These are phyloP conservation scores for Holothuria scabra DNA, from an alignment of 53 echinoderm and acorn worm genomes.

Conservation along the genomic window DNA sequence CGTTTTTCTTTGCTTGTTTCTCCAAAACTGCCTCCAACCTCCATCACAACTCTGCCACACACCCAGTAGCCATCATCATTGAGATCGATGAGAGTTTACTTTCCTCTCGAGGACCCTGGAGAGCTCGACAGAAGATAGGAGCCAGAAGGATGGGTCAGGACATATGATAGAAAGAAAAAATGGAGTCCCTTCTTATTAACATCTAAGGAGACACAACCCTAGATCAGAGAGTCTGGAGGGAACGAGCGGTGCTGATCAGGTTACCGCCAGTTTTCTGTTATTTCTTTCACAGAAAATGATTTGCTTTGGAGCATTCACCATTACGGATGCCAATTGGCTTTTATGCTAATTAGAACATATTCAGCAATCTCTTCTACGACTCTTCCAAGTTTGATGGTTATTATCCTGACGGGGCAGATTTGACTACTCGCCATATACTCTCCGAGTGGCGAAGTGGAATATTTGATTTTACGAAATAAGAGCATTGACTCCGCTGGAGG, in stretches of 20 bases:
- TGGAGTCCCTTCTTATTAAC: neutral
- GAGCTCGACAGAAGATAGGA: neutral
- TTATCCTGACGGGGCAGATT: too few relatives aligned
- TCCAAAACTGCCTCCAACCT: too few relatives aligned
- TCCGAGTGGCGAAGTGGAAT: too few relatives aligned
- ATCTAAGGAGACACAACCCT: neutral
- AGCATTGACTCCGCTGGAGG: too few relatives aligned
- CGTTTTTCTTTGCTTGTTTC: too few relatives aligned
- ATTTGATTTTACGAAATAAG: too few relatives aligned
- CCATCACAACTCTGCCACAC: too few relatives aligned
- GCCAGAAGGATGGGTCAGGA: neutral
- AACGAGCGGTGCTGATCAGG: neutral
- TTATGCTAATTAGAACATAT: conserved; percentile 31
- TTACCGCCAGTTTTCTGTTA: conserved; percentile 19
- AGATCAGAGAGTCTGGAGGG: conserved; percentile 10
- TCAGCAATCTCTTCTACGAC: neutral
- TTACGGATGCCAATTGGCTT: conserved; percentile 31
- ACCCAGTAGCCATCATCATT: conserved; percentile 14
- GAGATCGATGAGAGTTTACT: conserved; percentile 1
- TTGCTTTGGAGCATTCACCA: neutral
- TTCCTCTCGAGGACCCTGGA: conserved; percentile 16
- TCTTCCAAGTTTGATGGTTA: too few relatives aligned
- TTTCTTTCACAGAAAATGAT: conserved; percentile 17
- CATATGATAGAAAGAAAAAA: neutral
- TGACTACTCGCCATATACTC: too few relatives aligned